A percentile compares a stretch with the other conserved stretches of the same genome.
phyloP scores from a whole-genome alignment of 1,140 invertebrate genomes.

The Drosophila littoralis region DNA sequence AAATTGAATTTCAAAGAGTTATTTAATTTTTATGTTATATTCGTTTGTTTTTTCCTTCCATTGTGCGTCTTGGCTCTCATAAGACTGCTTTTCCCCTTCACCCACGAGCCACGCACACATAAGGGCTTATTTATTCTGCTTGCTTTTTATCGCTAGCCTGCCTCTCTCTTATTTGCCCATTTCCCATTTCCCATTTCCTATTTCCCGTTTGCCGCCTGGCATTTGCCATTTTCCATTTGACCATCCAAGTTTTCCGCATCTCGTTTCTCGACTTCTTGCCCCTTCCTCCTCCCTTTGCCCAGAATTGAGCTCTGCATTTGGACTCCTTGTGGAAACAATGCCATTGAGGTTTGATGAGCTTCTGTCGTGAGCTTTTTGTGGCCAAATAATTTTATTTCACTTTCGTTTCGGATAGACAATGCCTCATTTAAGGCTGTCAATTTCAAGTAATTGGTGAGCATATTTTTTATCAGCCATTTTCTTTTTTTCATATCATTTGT shows the following conservation, averaged over 20 bases:
- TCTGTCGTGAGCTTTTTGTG: conserved; percentile 13
- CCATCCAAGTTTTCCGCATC: neutral
- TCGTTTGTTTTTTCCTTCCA: conserved; percentile 13
- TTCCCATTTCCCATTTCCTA: conserved; percentile 19
- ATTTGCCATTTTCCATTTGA: neutral
- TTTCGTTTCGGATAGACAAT: conserved; percentile 26
- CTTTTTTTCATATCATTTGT: neutral
- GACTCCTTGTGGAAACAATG: conserved; percentile 15
- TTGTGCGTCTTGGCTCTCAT: conserved; percentile 13
- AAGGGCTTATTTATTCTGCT: conserved; percentile 52
- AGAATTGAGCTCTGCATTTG: neutral
- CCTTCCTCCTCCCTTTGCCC: neutral
- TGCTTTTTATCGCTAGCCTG: conserved; percentile 16
- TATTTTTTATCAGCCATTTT: neutral
- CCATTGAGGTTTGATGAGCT: conserved; percentile 45
- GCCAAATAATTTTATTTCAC: conserved; percentile 28
- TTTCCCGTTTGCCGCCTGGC: neutral
- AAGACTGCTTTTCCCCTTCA: neutral
- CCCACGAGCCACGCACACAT: conserved; percentile 1
- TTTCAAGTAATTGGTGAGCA: neutral
- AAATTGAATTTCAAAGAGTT: conserved; percentile 79
- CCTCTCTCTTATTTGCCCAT: conserved; percentile 16
- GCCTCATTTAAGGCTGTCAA: conserved; percentile 10
- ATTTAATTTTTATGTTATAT: conserved; percentile 41
- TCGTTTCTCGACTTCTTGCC: too few relatives aligned